Percentiles rank a stretch among this genome's conserved stretches.
These are phyloP conservation scores for Pseudococcus jackbeardsleyi DNA, from an alignment of 2,888 invertebrate species.

Conservation along the genomic window DNA sequence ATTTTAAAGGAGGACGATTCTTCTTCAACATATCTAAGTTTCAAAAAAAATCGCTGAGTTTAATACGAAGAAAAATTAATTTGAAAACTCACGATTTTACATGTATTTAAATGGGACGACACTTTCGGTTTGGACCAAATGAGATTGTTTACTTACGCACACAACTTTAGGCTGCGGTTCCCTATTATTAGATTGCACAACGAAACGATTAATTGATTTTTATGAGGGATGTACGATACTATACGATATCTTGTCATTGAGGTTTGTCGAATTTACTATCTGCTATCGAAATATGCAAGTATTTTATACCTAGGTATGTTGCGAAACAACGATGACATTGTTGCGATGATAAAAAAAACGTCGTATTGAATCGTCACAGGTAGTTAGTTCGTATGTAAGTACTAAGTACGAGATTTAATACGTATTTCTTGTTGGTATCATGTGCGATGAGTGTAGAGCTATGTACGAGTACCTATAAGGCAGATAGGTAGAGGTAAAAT, in stretches of 20 bases:
- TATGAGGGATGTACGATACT: neutral
- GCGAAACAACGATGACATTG: constrained; percentile 32
- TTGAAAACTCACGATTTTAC: too few species aligned
- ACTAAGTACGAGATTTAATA: neutral
- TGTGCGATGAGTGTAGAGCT: neutral
- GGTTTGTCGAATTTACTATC: constrained; percentile 8
- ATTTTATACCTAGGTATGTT: neutral
- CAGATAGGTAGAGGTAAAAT: neutral
- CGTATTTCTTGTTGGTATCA: neutral
- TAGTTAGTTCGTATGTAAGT: neutral
- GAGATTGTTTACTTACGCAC: too few species aligned
- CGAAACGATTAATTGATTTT: constrained; percentile 6
- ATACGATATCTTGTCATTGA: neutral
- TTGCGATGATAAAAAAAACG: constrained; percentile 23
- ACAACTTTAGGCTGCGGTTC: too few species aligned
- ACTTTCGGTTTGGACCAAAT: too few species aligned
- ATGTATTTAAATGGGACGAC: too few species aligned
- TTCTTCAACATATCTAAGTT: too few species aligned
- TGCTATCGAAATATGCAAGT: neutral
- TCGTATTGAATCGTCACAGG: neutral
- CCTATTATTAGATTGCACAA: neutral
- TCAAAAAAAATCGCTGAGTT: too few species aligned
- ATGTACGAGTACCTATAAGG: neutral
- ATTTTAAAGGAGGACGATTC: too few species aligned
- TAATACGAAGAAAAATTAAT: too few species aligned